Conservation (phyloP, 2,888 invertebrate species). For the Eupithecia dodoneata region DNA sequence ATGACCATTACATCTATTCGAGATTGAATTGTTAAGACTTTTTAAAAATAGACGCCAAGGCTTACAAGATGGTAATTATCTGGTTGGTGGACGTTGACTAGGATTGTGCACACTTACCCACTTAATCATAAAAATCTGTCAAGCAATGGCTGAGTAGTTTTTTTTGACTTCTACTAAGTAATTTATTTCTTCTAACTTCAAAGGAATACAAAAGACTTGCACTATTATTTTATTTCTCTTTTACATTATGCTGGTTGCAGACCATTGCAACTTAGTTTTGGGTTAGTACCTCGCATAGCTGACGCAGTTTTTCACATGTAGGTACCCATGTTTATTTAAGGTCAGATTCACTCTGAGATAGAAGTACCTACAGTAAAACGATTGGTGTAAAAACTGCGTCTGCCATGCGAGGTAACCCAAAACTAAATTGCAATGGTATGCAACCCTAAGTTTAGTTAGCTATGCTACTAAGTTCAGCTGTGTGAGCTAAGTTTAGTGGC, state of each 20-base stretch:
- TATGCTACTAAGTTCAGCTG: too few species aligned
- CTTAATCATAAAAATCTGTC: background rate
- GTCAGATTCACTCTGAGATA: too few species aligned
- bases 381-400: too few species aligned
- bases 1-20: background rate
- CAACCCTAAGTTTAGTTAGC: too few species aligned
- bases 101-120: background rate
- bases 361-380: too few species aligned
- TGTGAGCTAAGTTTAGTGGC: too few species aligned
- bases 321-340: too few species aligned
- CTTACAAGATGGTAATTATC: background rate
- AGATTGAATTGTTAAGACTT: background rate
- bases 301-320: background rate
- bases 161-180: background rate
- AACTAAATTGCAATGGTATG: too few species aligned
- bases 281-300: too few species aligned
- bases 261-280: background rate
- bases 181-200: too few species aligned
- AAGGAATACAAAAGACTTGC: background rate
- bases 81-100: background rate
- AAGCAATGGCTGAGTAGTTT: background rate
- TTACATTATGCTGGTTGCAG: background rate
- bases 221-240: too few species aligned
- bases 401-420: too few species aligned
- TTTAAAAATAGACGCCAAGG: background rate